Evolutionary conservation across 2,888 invertebrate genomes (phyloP), one percentile per base, ranked within the genome.

Genomic region (Fragum whitleyi): DNA sequence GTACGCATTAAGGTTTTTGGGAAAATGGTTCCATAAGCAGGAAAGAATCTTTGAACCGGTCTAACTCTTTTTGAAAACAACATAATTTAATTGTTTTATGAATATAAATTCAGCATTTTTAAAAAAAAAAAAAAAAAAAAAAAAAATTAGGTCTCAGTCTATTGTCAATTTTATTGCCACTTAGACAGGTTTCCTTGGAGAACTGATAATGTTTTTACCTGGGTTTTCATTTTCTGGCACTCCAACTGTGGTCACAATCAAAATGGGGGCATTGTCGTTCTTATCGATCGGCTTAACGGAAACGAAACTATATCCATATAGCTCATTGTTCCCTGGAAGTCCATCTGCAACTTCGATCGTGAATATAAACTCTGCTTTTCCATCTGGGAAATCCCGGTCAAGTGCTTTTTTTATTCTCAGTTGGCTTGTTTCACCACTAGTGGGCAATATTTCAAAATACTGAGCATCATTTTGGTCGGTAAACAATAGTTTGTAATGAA

Each of bases 231-330:
- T 78, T 42, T 84, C 84, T 39, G 59, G 36, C 2, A 84, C 81
- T 23, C 32, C 70, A 65, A 84, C 47, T 28, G 65, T 36, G 0
- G 14, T 28, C 0, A 29, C 32, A 9, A 88, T 87, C 83, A 99
- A 99, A 90, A 97, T 96, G n/a, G 99, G 99, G 7, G 97, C 97
- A 95, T 99, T 99, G 95, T 99, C 99, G 95, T 99, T 99, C 93
- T 98, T 98, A 94, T 98, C 98, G 94, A 97, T 97, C 69, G 98
- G 96, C 94, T 97, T 98, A 83, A 99, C 98, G 95, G 98, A 97
- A 47, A 99, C 98, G 94, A 98, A 98, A 81, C 98, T 98, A 94
- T 98, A 98, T 80, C 98, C 97, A 68, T 84, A 85, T 26, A 77
- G 55, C 9, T 77, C 69, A 9, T 81, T 79, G 1, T 28, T 47